A percentile compares a stretch with the other conserved stretches of the same genome.
Conservation (phyloP, 2,113 vertebrate species). For the Sarotherodon lohbergeri region DNA sequence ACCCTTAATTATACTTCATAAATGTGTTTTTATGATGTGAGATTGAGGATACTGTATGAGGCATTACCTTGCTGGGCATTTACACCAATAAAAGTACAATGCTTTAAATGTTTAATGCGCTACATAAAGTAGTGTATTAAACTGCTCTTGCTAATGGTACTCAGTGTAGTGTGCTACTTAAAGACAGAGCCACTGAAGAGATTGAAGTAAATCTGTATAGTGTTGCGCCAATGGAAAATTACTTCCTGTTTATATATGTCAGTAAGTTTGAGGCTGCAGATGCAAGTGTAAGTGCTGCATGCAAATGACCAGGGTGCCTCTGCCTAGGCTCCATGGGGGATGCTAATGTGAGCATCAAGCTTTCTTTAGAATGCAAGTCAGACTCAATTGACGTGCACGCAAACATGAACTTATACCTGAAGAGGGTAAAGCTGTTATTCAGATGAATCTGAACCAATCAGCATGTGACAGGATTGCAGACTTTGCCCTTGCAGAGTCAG, state of each 20-base stretch:
- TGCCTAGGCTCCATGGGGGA: constrained; percentile 8
- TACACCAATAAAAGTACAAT: not conserved
- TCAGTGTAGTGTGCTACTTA: not conserved
- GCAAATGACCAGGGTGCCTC: constrained; percentile 32
- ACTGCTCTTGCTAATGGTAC: not conserved
- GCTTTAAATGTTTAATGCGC: not conserved
- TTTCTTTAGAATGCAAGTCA: constrained; percentile 47
- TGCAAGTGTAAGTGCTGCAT: constrained; percentile 26
- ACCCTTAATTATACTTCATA: not conserved
- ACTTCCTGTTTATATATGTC: constrained; percentile 50
- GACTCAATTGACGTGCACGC: constrained; percentile 5
- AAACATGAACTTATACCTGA: constrained; percentile 41
- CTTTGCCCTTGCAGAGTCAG: constrained; percentile 34
- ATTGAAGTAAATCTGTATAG: constrained; percentile 14
- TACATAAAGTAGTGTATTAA: not conserved
- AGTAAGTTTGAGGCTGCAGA: constrained; percentile 28
- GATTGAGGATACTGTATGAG: not conserved
- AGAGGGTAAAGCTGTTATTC: constrained; percentile 61
- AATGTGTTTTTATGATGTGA: not conserved
- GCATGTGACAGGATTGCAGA: constrained; percentile 35
- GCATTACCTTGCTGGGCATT: not conserved
- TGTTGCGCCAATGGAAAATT: constrained; percentile 23
- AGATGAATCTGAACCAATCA: constrained; percentile 44
- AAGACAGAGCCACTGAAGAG: constrained; percentile 5
- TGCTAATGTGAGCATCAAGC: constrained; percentile 34